These are phyloP conservation scores for Psammodynastes pulverulentus DNA, from an alignment of 2,113 vertebrate genomes.

Conservation along the genomic window DNA sequence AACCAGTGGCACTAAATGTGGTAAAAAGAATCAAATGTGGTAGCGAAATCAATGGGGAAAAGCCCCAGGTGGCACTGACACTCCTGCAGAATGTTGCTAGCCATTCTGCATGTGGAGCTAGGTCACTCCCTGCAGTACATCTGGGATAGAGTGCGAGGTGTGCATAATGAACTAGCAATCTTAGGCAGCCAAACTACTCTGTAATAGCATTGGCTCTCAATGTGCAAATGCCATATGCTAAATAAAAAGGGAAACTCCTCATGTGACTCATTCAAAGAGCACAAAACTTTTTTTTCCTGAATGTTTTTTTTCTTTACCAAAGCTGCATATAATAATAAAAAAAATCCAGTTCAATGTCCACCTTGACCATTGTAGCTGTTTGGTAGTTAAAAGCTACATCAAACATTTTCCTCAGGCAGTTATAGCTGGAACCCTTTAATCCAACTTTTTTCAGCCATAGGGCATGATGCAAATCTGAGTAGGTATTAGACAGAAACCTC, in stretches of 20 bases:
- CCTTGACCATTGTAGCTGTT: constrained; percentile 6
- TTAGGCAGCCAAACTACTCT: not conserved
- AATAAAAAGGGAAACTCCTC: not conserved
- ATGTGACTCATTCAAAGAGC: not conserved
- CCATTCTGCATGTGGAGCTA: not conserved
- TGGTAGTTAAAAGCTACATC: constrained; percentile 23
- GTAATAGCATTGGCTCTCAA: not conserved
- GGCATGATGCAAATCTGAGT: constrained; percentile 1
- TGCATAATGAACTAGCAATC: not conserved
- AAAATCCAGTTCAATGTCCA: constrained; percentile 12
- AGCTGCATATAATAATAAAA: not conserved
- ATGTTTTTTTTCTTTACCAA: not conserved
- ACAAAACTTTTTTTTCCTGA: not conserved
- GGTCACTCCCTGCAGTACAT: not conserved
- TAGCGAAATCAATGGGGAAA: not conserved
- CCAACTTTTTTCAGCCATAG: not conserved
- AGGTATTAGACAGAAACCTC: constrained; percentile 18
- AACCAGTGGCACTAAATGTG: not conserved
- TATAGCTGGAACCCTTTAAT: constrained; percentile 5
- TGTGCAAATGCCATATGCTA: not conserved
- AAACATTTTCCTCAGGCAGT: constrained; percentile 13
- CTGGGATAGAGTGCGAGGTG: not conserved
- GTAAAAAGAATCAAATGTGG: not conserved
- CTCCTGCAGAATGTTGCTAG: not conserved
- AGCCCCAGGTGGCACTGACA: not conserved